These are phyloP conservation scores for Myiozetetes cayanensis DNA, from an alignment of 2,113 vertebrate species.

Conservation along the genomic window DNA sequence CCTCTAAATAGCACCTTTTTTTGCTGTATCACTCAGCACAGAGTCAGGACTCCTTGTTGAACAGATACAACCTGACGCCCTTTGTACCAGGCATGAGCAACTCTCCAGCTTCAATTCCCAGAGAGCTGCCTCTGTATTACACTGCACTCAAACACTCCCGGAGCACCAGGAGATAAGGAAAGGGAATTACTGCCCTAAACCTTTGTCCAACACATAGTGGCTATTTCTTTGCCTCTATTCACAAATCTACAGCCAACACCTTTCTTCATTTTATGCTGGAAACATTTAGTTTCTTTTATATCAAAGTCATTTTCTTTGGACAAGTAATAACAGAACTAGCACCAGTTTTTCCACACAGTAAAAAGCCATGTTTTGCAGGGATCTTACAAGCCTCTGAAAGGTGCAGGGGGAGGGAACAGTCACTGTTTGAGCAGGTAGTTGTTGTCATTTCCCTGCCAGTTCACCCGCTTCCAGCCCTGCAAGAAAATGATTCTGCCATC, in stretches of 20 bases:
- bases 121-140: background rate
- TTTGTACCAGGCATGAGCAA: background rate
- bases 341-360: background rate
- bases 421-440: fast-evolving
- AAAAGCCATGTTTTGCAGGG: background rate
- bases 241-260: background rate
- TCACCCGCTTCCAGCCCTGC: background rate
- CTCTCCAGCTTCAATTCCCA: background rate
- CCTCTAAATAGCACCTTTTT: background rate
- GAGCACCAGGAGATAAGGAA: background rate
- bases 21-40: background rate
- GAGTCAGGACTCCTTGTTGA: background rate
- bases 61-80: background rate
- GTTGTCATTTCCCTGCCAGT: background rate
- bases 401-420: background rate
- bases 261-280: background rate
- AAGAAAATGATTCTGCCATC: background rate
- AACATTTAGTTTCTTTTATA: background rate
- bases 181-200: background rate
- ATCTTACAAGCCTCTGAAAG: background rate
- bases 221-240: background rate
- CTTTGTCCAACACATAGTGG: background rate
- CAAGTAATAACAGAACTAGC: background rate
- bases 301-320: background rate
- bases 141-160: background rate